Conservation (phyloP, 2,797 vertebrate species). For the Hyperoplus immaculatus region DNA sequence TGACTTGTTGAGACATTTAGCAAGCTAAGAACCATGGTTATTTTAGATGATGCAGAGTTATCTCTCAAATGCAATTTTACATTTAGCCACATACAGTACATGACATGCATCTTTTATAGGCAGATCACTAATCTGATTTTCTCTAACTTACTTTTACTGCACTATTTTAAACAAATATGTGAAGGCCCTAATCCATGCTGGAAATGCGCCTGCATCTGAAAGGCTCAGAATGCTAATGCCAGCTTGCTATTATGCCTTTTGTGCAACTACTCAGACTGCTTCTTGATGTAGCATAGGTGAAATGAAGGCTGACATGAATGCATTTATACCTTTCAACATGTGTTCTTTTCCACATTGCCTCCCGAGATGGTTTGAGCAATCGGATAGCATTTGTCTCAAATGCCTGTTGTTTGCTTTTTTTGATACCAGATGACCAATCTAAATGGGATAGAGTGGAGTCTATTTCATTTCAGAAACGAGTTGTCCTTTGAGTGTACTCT, state of each 20-base stretch:
- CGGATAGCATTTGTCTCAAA: not conserved
- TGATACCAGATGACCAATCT: not conserved
- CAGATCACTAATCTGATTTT: constrained; percentile 17
- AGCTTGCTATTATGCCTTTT: not conserved
- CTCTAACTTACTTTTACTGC: not conserved
- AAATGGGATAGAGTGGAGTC: not conserved
- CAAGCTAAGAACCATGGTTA: constrained; percentile 1
- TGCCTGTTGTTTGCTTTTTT: not conserved
- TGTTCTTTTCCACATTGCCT: not conserved
- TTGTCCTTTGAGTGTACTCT: not conserved
- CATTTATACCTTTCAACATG: not conserved
- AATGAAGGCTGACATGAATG: constrained; percentile 5
- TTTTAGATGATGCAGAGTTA: not conserved
- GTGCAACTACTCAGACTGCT: not conserved
- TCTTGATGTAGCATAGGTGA: constrained; percentile 4
- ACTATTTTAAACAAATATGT: not conserved
- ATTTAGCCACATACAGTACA: not conserved
- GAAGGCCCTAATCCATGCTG: not conserved
- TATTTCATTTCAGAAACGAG: not conserved
- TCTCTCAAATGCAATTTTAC: not conserved
- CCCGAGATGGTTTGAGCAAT: not conserved
- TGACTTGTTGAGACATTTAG: constrained; percentile 1
- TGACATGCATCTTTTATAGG: not conserved
- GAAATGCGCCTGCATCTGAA: constrained; percentile 4
- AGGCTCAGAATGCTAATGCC: not conserved